Base-by-base conservation (phyloP, 2,888 invertebrate genomes). In the Macaria notata region DNA sequence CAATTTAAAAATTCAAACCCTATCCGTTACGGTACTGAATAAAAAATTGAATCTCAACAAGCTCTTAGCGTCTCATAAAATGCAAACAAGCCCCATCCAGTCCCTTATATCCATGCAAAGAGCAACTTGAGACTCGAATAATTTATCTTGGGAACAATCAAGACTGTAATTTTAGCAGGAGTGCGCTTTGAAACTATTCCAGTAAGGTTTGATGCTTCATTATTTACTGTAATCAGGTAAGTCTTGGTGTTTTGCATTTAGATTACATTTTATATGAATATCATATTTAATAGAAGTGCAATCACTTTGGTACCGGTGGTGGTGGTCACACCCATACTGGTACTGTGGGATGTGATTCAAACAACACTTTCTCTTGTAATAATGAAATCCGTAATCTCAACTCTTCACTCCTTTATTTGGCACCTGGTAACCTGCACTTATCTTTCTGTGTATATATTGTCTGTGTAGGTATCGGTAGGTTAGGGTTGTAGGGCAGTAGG, bases 91-190 rank as follows among this genome's bases (percentile, higher is more conserved):
- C 41, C 72, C 46, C 59, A 69, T 81, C 77, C 62, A 79, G 76
- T 42, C 33, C 7, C 19, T 39, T 54, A 39, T 46, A 61, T 68
- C 66, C 50, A 53, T 57, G 65, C 54, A 53, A 59, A 62, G 47
- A 77, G 75, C 70, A 74, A 72, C 82, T 81, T 75, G 59, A 79
- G 83, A 81, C 81, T 73, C 62, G 78, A 79, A 84, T 84, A 86
- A 87, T 88, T 88, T 86, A 84, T 88, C 88, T 84, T 80, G 71
- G 74, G 78, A 81, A 83, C 86, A 88, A 87, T 88, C 86, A 87
- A 84, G 83, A 73, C 79, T 76, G 85, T 86, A 84, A 88, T 85
- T 85, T 86, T 79, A 78, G 78, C 77, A 81, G 76, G 75, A 82
- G 78, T 81, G 74, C 72, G 76, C 80, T 76, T 70, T 67, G 63